Base-by-base conservation (phyloP, 1,140 invertebrate genomes). In the Drosophila repletoides region DNA sequence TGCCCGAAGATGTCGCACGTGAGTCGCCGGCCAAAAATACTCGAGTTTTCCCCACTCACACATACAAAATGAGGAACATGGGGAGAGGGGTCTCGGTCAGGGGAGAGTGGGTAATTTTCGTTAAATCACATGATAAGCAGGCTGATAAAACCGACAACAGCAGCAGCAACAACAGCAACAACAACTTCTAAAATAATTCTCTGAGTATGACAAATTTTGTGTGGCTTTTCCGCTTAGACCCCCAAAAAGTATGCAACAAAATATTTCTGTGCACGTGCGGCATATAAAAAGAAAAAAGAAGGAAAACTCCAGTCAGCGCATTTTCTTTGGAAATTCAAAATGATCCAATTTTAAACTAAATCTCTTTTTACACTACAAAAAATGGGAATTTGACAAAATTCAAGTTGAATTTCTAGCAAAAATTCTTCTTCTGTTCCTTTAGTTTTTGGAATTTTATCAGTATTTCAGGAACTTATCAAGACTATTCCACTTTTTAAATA, bases 91-190 rank as follows among this genome's bases (percentile, higher is more conserved):
- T n/a, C n/a, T n/a, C 3, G 6, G 14, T 33, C 24, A 14, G 26
- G 1, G 14, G n/a, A 22, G 33, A n/a, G 28, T 10, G 22, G 75
- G 74, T 65, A 79, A 79, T 79, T 74, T 65, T 56, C 38, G 68
- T 64, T 55, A 69, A 69, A 65, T 76, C 72, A 65, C 64, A 65
- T 83, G 72, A 81, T 76, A 83, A 83, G 68, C 64, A 59, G 45
- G 10, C 61, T 45, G 76, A 79, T 74, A 80, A 74, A 73, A 46
- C 22, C 46, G 36, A 45, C 29, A 63, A 33, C 43, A 24, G 52
- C 58, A 19, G 31, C 60, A 51, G 61, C 53, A 38, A 14, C n/a
- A 53, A 21, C 24, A 28, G 29, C 34, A 38, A 38, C 33, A 38
- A 36, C 31, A 24, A 51, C 46, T 21, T 10, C 45, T 17, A 22